Evolutionary conservation across 37 sponge, comb jelly and placozoan genomes (phyloP).

Genomic region (Bolinopsis microptera): DNA sequence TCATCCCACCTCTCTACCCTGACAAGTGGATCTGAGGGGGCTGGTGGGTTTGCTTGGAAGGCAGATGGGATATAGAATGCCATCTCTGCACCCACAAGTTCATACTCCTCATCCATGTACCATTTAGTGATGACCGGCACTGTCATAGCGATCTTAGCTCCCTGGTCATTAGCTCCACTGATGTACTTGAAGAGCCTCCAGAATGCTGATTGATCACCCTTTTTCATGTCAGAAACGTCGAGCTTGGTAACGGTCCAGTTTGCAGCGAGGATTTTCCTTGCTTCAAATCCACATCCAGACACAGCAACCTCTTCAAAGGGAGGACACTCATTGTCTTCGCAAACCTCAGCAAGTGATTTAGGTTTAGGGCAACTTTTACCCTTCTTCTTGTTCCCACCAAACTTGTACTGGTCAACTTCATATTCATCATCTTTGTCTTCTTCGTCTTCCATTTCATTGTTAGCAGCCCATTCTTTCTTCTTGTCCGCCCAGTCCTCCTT

Average conservation of each 20-base stretch:
- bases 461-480: no score
- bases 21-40: not conserved
- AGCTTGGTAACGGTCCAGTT: not conserved
- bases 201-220: conserved; percentile 1
- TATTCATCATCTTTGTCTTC: no score
- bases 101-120: not conserved
- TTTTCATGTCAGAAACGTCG: not conserved
- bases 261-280: not conserved
- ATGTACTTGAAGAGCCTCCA: conserved; percentile 13
- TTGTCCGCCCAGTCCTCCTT: not conserved
- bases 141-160: not conserved
- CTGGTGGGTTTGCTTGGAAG: not conserved
- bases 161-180: not conserved
- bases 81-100: not conserved
- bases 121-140: not conserved
- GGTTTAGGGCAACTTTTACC: no score
- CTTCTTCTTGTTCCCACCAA: not conserved
- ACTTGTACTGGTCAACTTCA: no score
- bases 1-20: not conserved
- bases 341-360: not conserved
- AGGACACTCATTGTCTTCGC: not conserved
- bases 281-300: not conserved
- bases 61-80: conserved; percentile 24
- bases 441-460: no score
- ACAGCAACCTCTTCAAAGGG: not conserved